Evolutionary conservation across 2,113 vertebrate species (phyloP), one percentile per base, ranked within the genome.

Genomic region (Heliornis fulica): DNA sequence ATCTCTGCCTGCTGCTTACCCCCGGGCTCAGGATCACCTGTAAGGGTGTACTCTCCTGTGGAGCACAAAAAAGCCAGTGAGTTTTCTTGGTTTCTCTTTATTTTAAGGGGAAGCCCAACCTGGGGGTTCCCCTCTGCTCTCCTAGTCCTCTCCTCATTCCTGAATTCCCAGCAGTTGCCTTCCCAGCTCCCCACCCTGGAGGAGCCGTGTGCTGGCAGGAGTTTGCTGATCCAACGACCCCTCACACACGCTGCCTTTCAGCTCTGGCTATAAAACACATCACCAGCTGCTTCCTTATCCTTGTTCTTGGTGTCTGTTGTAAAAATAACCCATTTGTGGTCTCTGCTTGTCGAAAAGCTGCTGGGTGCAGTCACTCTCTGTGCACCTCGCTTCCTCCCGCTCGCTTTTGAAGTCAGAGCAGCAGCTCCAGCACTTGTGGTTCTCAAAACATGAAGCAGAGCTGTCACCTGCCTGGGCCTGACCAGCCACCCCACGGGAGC

Each of bases 221-320:
- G 38, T 23, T 43, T 25, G 51, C 29, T 6, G 20, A 10, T 61
- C 54, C 3, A 0, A 5, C 4, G 7, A 13, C 28, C 6, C 25
- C 63, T 38, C 2, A 0, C 43, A 9, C 26, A 9, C 13, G 2
- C 82, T 7, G 70, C 3, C 15, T 68, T 48, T 53, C 34, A 28
- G 17, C 46, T 80, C 34, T 46, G n/a, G 12, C 36, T 75, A 31
- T 48, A 36, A 69, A 48, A 50, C 17, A 41, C 36, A 10, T 15
- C 19, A 28, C 61, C 32, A 21, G 41, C 36, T 63, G 54, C 68
- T 50, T 19, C 2, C 3, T 81, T 75, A 23, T 63, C 69, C 38
- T 50, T 38, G 22, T 41, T 92, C 66, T 79, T 17, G 10, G 21
- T 11, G 34, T 65, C 65, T 51, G 22, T 32, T 63, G 83, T 36